Base-by-base conservation (phyloP, 2,113 vertebrate genomes). In the Rhipidura dahli region DNA sequence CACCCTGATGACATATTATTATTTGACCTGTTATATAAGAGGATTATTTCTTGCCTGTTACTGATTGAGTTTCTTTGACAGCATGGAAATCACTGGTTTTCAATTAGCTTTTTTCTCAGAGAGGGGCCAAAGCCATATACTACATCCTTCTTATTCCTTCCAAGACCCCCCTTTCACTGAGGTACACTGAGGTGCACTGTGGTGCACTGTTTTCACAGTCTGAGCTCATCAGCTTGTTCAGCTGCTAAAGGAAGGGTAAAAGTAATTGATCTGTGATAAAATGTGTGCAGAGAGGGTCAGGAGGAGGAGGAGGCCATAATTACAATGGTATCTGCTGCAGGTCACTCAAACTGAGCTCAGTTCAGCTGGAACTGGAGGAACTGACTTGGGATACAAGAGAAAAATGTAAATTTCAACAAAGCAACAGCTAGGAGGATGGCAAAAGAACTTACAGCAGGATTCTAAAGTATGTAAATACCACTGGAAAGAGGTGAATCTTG, bases 1-100 rank as follows among this genome's bases (percentile, higher is more conserved):
- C 70, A 92, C 93, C 83, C 94, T 93, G 63, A 93, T 93, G 91
- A 87, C 54, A 77, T 71, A 83, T 89, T 95, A 91, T 94, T 96
- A 91, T 95, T 90, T 87, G 50, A 94, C 77, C 83, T 80, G 59
- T 91, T 95, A 68, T 60, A 64, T 95, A 96, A 93, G 80, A 96
- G 63, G 88, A 94, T 95, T 94, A 87, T 94, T 94, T 92, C 83
- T 85, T 92, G 50, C 66, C 85, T 83, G 47, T 57, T 89, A 76
- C 76, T 81, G 72, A 94, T 64, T 70, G 85, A 73, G 31, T 82
- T 93, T 83, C 86, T 93, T 68, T 93, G 70, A 63, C 72, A 75
- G 54, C 50, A 71, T 63, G 77, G 89, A 96, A 96, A 95, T 72
- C 39, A 87, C 72, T 78, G 71, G 4, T 78, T 93, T 91, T 90